Evolutionary conservation across 2,797 vertebrate genomes (phyloP).

Genomic region (Characodon lateralis): DNA sequence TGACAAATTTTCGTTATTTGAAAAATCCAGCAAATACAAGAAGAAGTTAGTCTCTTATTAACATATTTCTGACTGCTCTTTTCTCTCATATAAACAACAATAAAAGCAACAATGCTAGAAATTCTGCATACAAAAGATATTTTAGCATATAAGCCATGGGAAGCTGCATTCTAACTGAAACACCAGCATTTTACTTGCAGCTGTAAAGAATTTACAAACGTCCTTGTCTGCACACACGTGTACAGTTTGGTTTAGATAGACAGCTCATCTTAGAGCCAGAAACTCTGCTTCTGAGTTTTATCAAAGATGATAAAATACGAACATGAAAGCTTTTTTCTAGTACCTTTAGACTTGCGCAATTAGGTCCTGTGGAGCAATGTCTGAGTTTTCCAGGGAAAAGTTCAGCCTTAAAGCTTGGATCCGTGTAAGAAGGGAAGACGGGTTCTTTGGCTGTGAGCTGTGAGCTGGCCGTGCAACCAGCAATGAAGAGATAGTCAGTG

Average conservation of each 20-base stretch:
- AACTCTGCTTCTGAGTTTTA: slow-evolving; percentile 11
- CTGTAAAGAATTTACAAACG: slow-evolving; percentile 24
- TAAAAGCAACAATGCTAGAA: background rate
- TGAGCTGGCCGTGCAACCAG: slow-evolving; percentile 56
- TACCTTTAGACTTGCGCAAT: slow-evolving; percentile 64
- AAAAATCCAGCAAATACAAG: slow-evolving; percentile 1
- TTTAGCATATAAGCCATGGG: slow-evolving; percentile 3
- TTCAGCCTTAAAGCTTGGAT: slow-evolving; percentile 43
- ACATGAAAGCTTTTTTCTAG: slow-evolving; percentile 36
- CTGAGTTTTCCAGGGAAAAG: slow-evolving; percentile 20
- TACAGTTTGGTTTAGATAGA: slow-evolving; percentile 30
- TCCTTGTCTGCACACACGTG: slow-evolving; percentile 49
- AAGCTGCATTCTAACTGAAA: background rate
- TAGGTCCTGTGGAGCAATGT: slow-evolving; percentile 46
- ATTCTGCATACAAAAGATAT: background rate
- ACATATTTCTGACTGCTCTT: background rate
- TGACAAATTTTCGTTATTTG: background rate
- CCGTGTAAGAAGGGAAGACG: slow-evolving; percentile 30
- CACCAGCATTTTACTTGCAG: slow-evolving; percentile 18
- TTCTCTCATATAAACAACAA: background rate
- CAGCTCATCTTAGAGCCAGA: slow-evolving; percentile 11
- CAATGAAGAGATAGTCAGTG: slow-evolving; percentile 41
- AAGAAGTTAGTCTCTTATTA: background rate
- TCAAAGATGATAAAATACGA: background rate
- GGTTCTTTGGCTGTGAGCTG: slow-evolving; percentile 65